Base-by-base conservation (phyloP, 92 coral and sea anemone species). In the Phenganax marumi region DNA sequence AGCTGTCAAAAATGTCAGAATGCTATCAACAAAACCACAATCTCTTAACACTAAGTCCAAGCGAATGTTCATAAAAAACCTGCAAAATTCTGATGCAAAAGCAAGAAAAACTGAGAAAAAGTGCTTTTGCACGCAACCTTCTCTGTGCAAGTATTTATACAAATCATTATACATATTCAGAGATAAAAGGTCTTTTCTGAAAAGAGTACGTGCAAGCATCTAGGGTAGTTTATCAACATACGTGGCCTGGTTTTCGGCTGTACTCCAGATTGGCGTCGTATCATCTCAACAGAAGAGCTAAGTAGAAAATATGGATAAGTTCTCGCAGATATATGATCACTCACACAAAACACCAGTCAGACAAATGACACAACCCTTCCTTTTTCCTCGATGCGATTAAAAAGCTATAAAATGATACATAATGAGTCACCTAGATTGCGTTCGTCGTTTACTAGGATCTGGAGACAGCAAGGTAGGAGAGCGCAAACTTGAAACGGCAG, bases 241-340 rank as follows among this genome's bases (percentile, higher is more conserved):
- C 98, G 98, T 33, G 98, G 98, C 75, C 98, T 87, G 2, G 95
- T 86, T 84, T 94, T 94, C 22, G 91, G 56, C 63, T 87, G 97
- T 47, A 65, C 83, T 50, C 91, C 92, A 21, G 88, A 84, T 68
- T 94, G 98, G 19, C 98, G 85, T 49, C 95, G 87, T 52, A 89
- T 75, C 82, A 89, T 88, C 74, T 94, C 98, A 58, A 90, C 91
- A 1, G 98, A 84, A 23, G 98, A 94, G 58, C 98, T 94, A 60
- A 26, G 57, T 33, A 72, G 12, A 33, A 22, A 83, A 75, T 19
- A 85, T 12, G 49, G 17, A 33, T 63, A 46, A 33, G 43, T 5
- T 33, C 43, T 33, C 43, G n/a, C n/a, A 33, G 5, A 5, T 33
- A 33, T 33, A 22, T 63, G 22, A 63, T 63, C 16, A 63, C 25